These are phyloP conservation scores for Sebastes taczanowskii DNA, from an alignment of 2,797 vertebrate species.

Conservation along the genomic window DNA sequence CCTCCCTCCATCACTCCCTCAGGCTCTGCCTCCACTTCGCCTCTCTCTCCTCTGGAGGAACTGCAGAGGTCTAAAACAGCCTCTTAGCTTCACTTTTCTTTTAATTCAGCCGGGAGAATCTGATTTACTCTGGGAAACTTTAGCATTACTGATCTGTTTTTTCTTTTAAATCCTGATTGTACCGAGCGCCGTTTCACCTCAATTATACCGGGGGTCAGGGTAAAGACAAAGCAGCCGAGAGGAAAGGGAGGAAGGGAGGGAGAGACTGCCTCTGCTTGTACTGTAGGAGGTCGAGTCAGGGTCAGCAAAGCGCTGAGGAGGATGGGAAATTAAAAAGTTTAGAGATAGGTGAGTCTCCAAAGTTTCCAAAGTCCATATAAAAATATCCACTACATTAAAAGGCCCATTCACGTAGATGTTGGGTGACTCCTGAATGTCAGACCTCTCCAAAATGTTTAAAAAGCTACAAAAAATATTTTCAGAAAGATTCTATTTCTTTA, in stretches of 20 bases:
- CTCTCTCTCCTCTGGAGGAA: not conserved
- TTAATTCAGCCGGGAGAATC: constrained; percentile 9
- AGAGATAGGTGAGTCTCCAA: not conserved
- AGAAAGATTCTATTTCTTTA: no score
- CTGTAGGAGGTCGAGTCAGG: not conserved
- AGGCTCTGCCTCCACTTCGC: not conserved
- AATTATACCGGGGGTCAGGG: constrained; percentile 49
- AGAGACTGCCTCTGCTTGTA: not conserved
- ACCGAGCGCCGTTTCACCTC: constrained; percentile 45
- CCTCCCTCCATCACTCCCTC: constrained; percentile 22
- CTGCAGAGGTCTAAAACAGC: not conserved
- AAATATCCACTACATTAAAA: not conserved
- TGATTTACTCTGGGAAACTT: constrained; percentile 10
- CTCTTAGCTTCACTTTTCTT: not conserved
- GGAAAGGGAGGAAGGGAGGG: not conserved
- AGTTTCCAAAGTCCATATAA: constrained; percentile 1
- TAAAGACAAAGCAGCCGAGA: constrained; percentile 38
- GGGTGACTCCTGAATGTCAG: not conserved
- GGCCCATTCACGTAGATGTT: fast-evolving
- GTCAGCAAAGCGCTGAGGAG: not conserved
- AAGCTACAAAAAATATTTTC: not conserved
- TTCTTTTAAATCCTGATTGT: not conserved
- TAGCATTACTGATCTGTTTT: constrained; percentile 34
- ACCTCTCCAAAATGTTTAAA: not conserved
- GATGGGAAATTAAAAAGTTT: constrained; percentile 40